Conservation (phyloP, 2,113 vertebrate species). For the Corythoichthys haematopterus region DNA sequence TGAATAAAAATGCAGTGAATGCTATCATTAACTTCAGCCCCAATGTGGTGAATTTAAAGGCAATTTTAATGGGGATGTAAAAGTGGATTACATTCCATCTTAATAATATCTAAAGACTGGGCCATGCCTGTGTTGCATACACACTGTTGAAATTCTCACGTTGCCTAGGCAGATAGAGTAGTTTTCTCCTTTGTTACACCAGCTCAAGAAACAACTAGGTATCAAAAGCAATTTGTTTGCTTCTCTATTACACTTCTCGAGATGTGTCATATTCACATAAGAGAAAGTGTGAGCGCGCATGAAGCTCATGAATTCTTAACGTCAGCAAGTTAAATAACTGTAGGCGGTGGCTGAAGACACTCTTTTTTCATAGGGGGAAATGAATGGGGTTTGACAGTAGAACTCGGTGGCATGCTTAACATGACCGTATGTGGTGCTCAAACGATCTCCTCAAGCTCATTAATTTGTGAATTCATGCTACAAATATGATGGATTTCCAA, state of each 20-base stretch:
- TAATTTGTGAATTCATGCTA: neutral
- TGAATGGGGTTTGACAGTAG: neutral
- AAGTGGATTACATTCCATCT: too few species aligned
- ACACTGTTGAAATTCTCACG: constrained; percentile 9
- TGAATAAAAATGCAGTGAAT: neutral
- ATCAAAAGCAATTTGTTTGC: constrained; percentile 47
- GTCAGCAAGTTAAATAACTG: constrained; percentile 55
- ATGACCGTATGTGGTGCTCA: neutral
- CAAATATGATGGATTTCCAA: neutral
- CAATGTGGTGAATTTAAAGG: neutral
- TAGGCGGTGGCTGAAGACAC: constrained; percentile 24
- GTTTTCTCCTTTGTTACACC: neutral
- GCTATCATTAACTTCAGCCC: neutral
- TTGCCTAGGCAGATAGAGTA: constrained; percentile 13
- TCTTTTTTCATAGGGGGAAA: neutral
- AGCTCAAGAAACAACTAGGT: constrained; percentile 34
- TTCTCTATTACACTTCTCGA: constrained; percentile 31
- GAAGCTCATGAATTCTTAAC: constrained; percentile 67
- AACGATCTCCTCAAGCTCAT: neutral
- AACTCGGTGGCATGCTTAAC: neutral
- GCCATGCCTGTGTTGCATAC: neutral
- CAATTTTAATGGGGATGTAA: neutral
- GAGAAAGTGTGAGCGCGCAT: constrained; percentile 7
- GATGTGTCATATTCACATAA: constrained; percentile 29
- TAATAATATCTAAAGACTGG: neutral